Evolutionary conservation across 2,797 vertebrate genomes (phyloP).

Genomic region (Enteromius treurensis): DNA sequence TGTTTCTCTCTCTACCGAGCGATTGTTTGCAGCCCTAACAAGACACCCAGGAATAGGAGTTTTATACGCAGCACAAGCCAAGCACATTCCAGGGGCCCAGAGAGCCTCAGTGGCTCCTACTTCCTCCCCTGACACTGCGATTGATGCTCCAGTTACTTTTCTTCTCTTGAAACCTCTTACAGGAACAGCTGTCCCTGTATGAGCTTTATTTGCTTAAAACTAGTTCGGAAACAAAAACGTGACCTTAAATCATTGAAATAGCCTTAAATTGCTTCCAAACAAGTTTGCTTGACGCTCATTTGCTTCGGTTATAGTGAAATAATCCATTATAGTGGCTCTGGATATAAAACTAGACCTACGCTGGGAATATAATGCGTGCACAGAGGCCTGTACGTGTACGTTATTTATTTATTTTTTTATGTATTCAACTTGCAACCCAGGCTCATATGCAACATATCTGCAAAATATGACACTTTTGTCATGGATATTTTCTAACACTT

Average conservation of each 20-base stretch:
- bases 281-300: constrained; percentile 39
- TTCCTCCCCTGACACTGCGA: constrained; percentile 38
- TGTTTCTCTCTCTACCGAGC: constrained; percentile 53
- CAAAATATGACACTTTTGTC: neutral
- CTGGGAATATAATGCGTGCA: neutral
- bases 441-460: neutral
- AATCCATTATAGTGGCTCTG: constrained; percentile 11
- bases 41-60: constrained; percentile 63
- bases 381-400: neutral
- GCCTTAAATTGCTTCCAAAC: constrained; percentile 30
- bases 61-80: constrained; percentile 56
- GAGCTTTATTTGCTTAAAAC: constrained; percentile 55
- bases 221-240: constrained; percentile 46
- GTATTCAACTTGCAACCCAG: neutral
- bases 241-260: constrained; percentile 56
- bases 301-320: constrained; percentile 20
- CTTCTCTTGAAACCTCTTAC: constrained; percentile 30
- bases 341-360: constrained; percentile 24
- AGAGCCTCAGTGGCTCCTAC: constrained; percentile 40
- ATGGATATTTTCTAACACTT: neutral
- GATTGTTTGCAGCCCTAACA: constrained; percentile 64
- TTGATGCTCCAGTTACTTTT: constrained; percentile 55
- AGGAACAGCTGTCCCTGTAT: constrained; percentile 25
- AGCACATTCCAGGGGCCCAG: constrained; percentile 54
- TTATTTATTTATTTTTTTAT: neutral